phyloP scores from a whole-genome alignment of 2,888 invertebrate genomes.

The Cyclophora albipunctata region DNA sequence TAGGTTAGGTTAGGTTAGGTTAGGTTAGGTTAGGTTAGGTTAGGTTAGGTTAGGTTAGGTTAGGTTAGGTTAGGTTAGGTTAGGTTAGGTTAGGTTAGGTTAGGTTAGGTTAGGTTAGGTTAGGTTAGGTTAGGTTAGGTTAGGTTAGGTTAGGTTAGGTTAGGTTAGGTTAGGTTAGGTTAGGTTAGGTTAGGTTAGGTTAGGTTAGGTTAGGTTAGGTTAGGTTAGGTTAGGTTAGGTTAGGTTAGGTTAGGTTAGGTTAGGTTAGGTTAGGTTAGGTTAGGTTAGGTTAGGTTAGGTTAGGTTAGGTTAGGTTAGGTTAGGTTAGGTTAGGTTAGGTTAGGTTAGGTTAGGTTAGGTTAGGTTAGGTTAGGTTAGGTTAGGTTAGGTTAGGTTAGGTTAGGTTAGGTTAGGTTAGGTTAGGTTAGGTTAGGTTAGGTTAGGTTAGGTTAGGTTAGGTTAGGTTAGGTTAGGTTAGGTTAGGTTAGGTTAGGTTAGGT shows the following conservation, averaged over 20 bases:
- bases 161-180: slow-evolving; percentile 11
- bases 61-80: slow-evolving; percentile 9
- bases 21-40: slow-evolving; percentile 1
- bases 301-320: slow-evolving; percentile 5
- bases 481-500: slow-evolving; percentile 12
- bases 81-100: slow-evolving; percentile 15
- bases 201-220: slow-evolving; percentile 13
- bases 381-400: slow-evolving; percentile 13
- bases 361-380: slow-evolving; percentile 8
- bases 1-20: slow-evolving; percentile 2
- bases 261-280: slow-evolving; percentile 8
- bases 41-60: slow-evolving; percentile 1
- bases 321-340: slow-evolving; percentile 1
- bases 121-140: slow-evolving; percentile 11
- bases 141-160: slow-evolving; percentile 9
- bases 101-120: slow-evolving; percentile 11
- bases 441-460: slow-evolving; percentile 10
- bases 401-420: slow-evolving; percentile 6
- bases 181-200: slow-evolving; percentile 10
- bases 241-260: slow-evolving; percentile 11
- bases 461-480: slow-evolving; percentile 15
- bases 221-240: slow-evolving; percentile 11
- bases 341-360: slow-evolving; percentile 11
- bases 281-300: slow-evolving; percentile 11
- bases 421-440: slow-evolving; percentile 5